phyloP scores from a whole-genome alignment of 1,140 invertebrate species.

The Hyles vespertilio region DNA sequence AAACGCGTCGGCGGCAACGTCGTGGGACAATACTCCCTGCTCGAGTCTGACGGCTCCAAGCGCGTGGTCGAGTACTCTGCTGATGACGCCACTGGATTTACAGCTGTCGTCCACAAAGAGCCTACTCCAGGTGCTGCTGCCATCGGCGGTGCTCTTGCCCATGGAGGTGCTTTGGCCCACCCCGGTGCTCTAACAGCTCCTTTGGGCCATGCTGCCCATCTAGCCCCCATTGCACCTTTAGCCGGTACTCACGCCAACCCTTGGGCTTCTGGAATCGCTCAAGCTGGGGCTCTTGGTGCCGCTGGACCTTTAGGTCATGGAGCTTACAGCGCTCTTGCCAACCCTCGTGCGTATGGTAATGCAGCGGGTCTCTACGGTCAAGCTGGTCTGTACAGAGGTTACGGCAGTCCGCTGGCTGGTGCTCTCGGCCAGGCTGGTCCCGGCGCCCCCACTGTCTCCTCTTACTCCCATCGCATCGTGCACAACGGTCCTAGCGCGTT shows the following conservation, averaged over 20 bases:
- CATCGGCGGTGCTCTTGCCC: neutral
- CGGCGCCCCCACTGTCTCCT: slow-evolving; percentile 10
- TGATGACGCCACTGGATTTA: slow-evolving; percentile 66
- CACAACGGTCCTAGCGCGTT: slow-evolving; percentile 25
- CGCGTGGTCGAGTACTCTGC: slow-evolving; percentile 70
- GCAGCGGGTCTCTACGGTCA: slow-evolving; percentile 15
- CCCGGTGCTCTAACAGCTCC: neutral
- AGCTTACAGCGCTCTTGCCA: slow-evolving; percentile 4
- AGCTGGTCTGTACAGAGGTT: neutral
- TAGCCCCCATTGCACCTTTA: slow-evolving; percentile 7
- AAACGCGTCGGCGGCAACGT: slow-evolving; percentile 75
- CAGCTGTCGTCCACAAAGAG: slow-evolving; percentile 69
- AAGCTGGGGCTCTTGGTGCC: neutral
- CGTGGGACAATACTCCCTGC: slow-evolving; percentile 67
- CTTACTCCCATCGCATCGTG: slow-evolving; percentile 22
- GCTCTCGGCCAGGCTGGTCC: slow-evolving; percentile 2
- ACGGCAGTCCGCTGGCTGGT: neutral
- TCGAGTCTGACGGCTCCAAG: slow-evolving; percentile 68
- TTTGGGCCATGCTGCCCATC: slow-evolving; percentile 10
- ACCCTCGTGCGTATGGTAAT: slow-evolving; percentile 8
- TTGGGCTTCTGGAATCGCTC: neutral
- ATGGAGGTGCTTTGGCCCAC: slow-evolving; percentile 5
- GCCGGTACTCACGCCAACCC: slow-evolving; percentile 12
- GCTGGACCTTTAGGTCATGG: slow-evolving; percentile 13
- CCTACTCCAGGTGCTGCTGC: slow-evolving; percentile 18